These are phyloP conservation scores for Muscidifurax raptorellus DNA, from an alignment of 1,140 invertebrate genomes.

Conservation along the genomic window DNA sequence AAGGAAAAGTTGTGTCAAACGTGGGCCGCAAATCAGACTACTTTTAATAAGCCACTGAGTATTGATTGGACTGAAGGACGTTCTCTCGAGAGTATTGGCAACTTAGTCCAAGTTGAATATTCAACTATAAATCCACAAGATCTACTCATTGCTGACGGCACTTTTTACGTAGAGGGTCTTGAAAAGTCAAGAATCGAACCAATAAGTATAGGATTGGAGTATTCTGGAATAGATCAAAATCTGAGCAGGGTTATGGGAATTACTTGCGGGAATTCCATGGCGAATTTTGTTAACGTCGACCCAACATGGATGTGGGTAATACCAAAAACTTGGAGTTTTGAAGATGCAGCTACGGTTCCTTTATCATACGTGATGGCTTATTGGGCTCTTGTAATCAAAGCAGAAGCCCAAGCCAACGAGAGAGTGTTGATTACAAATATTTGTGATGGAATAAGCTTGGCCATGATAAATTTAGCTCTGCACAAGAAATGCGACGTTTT, in stretches of 20 bases:
- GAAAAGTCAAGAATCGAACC: slow-evolving; percentile 75
- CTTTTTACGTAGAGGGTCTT: slow-evolving; percentile 82
- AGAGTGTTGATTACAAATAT: slow-evolving; percentile 82
- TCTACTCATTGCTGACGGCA: slow-evolving; percentile 82
- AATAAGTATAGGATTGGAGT: slow-evolving; percentile 84
- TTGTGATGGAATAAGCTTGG: slow-evolving; percentile 83
- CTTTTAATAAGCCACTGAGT: slow-evolving; percentile 87
- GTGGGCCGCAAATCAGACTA: slow-evolving; percentile 84
- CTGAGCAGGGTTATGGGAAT: slow-evolving; percentile 84
- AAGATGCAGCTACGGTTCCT: slow-evolving; percentile 79
- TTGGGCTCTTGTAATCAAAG: slow-evolving; percentile 88
- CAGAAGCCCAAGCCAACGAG: slow-evolving; percentile 76
- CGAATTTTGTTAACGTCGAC: slow-evolving; percentile 87
- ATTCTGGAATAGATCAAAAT: slow-evolving; percentile 75
- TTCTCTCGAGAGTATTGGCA: background rate
- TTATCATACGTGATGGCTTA: slow-evolving; percentile 83
- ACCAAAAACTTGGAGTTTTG: slow-evolving; percentile 76
- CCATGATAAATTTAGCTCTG: slow-evolving; percentile 82
- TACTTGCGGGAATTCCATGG: slow-evolving; percentile 86
- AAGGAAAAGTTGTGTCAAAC: slow-evolving; percentile 76
- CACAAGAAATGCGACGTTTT: slow-evolving; percentile 78
- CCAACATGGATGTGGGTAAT: slow-evolving; percentile 88
- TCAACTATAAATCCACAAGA: slow-evolving; percentile 83
- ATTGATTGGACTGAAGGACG: slow-evolving; percentile 87
- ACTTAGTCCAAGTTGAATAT: slow-evolving; percentile 75